Conservation (phyloP, 2,113 vertebrate species). For the Numida meleagris region DNA sequence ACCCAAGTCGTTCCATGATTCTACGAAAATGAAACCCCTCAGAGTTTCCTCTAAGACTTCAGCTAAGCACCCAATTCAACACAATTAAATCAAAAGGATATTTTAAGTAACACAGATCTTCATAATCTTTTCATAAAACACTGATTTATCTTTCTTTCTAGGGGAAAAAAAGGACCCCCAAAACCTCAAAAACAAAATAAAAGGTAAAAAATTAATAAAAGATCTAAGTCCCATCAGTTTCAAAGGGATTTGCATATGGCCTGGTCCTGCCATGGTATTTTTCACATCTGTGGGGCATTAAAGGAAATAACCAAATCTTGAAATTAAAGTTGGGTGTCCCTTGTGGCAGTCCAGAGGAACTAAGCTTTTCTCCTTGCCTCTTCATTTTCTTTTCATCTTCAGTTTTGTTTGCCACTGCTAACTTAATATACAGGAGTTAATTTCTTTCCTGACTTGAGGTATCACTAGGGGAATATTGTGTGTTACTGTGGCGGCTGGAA, state of each 20-base stretch:
- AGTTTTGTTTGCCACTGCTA: constrained; percentile 63
- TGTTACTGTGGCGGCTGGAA: constrained; percentile 47
- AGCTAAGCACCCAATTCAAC: background rate
- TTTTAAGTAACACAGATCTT: background rate
- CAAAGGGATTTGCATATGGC: constrained; percentile 2
- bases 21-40: background rate
- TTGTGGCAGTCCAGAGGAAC: background rate
- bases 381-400: constrained; percentile 67
- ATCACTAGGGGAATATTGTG: constrained; percentile 62
- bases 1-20: too few relatives aligned
- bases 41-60: background rate
- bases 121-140: background rate
- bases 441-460: constrained; percentile 55
- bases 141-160: background rate
- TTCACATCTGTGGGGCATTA: constrained; percentile 21
- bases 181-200: background rate
- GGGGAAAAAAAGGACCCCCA: background rate
- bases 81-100: background rate
- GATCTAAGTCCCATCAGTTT: background rate
- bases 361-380: constrained; percentile 7
- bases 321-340: constrained; percentile 27
- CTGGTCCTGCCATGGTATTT: background rate
- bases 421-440: constrained; percentile 63
- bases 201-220: background rate
- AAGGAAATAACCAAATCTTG: constrained; percentile 40